Percentiles rank a stretch among this genome's conserved stretches.
Evolutionary conservation across 1,140 invertebrate species (phyloP).

Genomic region (Anoplolepis gracilipes): DNA sequence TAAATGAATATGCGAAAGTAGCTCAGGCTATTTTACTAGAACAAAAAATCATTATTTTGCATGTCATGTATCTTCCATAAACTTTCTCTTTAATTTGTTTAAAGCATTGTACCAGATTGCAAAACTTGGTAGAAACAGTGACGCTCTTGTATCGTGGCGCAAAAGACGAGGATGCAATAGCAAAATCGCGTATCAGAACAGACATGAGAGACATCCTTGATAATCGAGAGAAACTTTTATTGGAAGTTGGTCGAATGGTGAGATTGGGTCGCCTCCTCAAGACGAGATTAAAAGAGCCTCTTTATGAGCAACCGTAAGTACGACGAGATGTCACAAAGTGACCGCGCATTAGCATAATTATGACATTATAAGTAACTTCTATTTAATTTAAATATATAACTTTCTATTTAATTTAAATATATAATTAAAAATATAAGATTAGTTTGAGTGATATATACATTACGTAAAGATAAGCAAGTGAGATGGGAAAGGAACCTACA

Average conservation of each 20-base stretch:
- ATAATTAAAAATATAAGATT: neutral
- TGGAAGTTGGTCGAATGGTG: constrained; percentile 91
- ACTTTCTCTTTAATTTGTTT: constrained; percentile 19
- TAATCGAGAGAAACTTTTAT: constrained; percentile 89
- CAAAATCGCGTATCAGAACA: constrained; percentile 60
- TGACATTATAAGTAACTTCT: neutral
- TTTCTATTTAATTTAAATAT: constrained; percentile 7
- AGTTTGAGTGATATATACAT: neutral
- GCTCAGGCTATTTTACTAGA: neutral
- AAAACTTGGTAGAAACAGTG: constrained; percentile 87
- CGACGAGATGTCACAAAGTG: neutral
- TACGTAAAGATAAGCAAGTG: neutral
- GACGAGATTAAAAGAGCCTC: constrained; percentile 89
- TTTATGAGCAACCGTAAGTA: constrained; percentile 82
- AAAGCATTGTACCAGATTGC: constrained; percentile 87
- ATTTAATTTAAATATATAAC: constrained; percentile 4
- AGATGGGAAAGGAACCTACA: neutral
- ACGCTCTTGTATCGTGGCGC: constrained; percentile 61
- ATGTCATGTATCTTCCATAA: neutral
- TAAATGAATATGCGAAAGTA: neutral
- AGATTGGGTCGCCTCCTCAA: constrained; percentile 90
- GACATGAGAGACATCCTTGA: constrained; percentile 86
- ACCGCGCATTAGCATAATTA: constrained; percentile 1
- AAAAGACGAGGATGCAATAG: constrained; percentile 41
- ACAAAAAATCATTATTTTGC: constrained; percentile 14